phyloP scores from a whole-genome alignment of 1,140 invertebrate genomes.

The Drosophila kohkoa region DNA sequence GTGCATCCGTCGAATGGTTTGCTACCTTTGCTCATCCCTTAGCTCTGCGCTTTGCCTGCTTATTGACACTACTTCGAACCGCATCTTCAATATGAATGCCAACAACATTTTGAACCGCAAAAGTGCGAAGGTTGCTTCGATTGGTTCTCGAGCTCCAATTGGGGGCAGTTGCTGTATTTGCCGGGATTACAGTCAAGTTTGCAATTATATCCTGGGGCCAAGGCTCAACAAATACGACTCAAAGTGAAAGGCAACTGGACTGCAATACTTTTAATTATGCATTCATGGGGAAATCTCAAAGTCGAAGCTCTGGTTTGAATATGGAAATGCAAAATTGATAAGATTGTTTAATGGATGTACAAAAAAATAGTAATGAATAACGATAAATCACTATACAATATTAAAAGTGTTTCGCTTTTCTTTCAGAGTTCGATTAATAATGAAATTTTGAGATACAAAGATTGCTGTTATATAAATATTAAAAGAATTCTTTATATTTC shows the following conservation, averaged over 20 bases:
- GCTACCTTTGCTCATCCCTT: neutral
- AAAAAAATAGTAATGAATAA: too few species aligned
- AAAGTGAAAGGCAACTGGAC: neutral
- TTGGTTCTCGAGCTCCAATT: neutral
- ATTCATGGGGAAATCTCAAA: neutral
- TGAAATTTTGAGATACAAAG: too few species aligned
- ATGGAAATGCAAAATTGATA: neutral
- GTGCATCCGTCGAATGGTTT: slow-evolving; percentile 42
- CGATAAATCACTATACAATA: too few species aligned
- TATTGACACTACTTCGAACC: slow-evolving; percentile 55
- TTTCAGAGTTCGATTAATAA: too few species aligned
- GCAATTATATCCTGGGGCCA: neutral
- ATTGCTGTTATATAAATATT: too few species aligned
- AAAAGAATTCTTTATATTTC: too few species aligned
- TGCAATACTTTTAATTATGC: neutral
- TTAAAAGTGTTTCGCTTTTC: too few species aligned
- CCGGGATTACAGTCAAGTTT: neutral
- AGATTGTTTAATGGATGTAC: neutral
- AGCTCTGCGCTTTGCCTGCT: slow-evolving; percentile 4
- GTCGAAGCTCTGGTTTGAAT: neutral
- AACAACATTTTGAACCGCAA: neutral
- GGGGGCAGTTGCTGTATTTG: too few species aligned
- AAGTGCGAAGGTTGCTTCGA: neutral
- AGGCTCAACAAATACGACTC: neutral
- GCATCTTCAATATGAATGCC: neutral